Base-by-base conservation (phyloP, 37 sponge, comb jelly and placozoan species). In the Amphimedon queenslandica region DNA sequence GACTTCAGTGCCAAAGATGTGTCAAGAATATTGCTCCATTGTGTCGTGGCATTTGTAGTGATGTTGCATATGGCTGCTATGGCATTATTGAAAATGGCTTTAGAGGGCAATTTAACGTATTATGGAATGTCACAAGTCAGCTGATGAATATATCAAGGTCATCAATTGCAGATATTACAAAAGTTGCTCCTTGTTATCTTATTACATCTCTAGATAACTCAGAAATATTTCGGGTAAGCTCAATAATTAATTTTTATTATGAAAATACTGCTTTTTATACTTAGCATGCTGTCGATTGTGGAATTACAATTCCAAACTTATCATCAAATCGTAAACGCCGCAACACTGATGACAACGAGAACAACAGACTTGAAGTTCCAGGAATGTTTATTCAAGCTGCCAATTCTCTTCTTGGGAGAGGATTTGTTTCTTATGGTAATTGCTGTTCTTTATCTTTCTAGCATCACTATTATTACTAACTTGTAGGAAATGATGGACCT, bases 41-140 rank as follows among this genome's bases (percentile, higher is more conserved):
- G 11, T 76, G 77, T 33, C 11, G 55, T 24, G 61, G 25, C 41
- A 32, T 13, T 0, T 83, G 84, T 39, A 56, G 37, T 40, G 72
- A 64, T 6, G 29, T 77, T 1, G 61, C 31, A 23, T 30, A 55
- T 31, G 82, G 76, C 3, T 81, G 82, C 34, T 81, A 60, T 57
- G 29, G 56, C 3, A 66, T 75, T 1, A 74, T 65, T 65, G 0
- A 57, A 10, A 51, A 28, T 55, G 75, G 57, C 10, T 43, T 81
- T 8, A 58, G 57, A 25, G 69, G n/a, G 2, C 75, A 74, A 58
- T 68, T 64, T 23, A 20, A 71, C 4, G 42, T 36, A 20, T 37
- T 79, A 10, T 79, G 80, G 80, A n/a, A 64, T 40, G 61, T 60
- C 27, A 60, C 61, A 25, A 60, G 28, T 11, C 61, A 60, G 28